Base-by-base conservation (phyloP, 2,888 invertebrate genomes). In the Cantharis lateralis region DNA sequence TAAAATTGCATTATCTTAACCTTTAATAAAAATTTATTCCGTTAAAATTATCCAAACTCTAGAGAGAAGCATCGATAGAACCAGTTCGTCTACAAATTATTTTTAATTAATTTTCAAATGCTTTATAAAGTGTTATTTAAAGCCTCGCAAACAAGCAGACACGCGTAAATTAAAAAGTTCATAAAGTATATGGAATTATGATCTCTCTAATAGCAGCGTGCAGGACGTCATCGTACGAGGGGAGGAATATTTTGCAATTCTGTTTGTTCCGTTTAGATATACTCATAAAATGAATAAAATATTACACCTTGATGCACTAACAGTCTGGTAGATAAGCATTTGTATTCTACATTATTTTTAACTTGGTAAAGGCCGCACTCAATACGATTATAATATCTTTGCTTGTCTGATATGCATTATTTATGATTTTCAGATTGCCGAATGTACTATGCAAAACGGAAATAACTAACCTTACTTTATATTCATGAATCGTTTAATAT, bases 91-190 rank as follows among this genome's bases (percentile, higher is more conserved):
- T 66, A 20, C 64, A 18, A 66, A 62, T 70, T 68, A 75, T 72
- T 78, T 24, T 24, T 24, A 24, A 24, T 24, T 24, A 24, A 24
- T 24, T 24, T 72, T 63, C 70, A 75, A 84, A 84, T 84, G 82
- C 82, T 84, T 83, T 84, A 82, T 82, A 84, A 84, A 84, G 83
- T 83, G 84, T 83, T 83, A 84, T 84, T 84, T 84, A 84, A 84
- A 84, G 83, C 81, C 48, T 81, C 80, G 83, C 82, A 83, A 84
- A 84, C 82, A 84, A 81, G 82, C 83, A 83, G 82, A 83, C 82
- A 83, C 82, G 83, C 83, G 82, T 80, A 80, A 80, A 83, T 84
- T 85, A 84, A 84, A 84, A 82, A 81, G 81, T 82, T 81, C 82
- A 82, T 85, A 84, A 85, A 85, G 81, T 84, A 84, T 84, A 81